Evolutionary conservation across 2,888 invertebrate genomes (phyloP), one percentile per base, ranked within the genome.

Genomic region (Acanthococcus lagerstroemiae): DNA sequence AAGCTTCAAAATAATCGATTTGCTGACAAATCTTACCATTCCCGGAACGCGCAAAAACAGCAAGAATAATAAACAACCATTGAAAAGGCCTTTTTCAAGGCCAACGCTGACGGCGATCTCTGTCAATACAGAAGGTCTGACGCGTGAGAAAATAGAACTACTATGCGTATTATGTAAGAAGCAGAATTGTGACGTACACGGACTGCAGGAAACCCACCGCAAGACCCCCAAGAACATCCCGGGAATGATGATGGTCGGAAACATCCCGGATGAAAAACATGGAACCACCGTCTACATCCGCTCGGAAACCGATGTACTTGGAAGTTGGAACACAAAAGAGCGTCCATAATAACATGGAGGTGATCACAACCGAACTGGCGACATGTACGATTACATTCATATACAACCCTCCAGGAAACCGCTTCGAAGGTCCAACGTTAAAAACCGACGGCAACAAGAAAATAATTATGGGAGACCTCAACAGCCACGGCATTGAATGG

Each of bases 361-460:
- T 67, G 12, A 5, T 68, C 7, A 66, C 60, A 15, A 26, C 60
- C 37, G 66, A 68, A 60, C 45, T 68, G 19, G 45, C 24, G 19
- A 57, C 48, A n/a, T 68, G 60, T 45, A 66, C 54, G 27, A 58
- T 68, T 25, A 66, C 66, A 26, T 66, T 60, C 30, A 50, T 68
- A 6, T 68, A 66, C 45, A 66, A 66, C 48, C 60, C 68, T n/a
- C 66, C 55, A 19, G 57, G 57, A 17, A 27, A 24, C 17, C 26
- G 27, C n/a, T n/a, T n/a, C n/a, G n/a, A n/a, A n/a, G n/a, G n/a
- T n/a, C n/a, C n/a, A n/a, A n/a, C n/a, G n/a, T n/a, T n/a, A n/a
- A n/a, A n/a, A n/a, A n/a, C n/a, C n/a, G n/a, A n/a, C n/a, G n/a
- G n/a, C n/a, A n/a, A n/a, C n/a, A n/a, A n/a, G n/a, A n/a, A n/a